These are phyloP conservation scores for Hippocampus abdominalis DNA, from an alignment of 2,113 vertebrate species.

Conservation along the genomic window DNA sequence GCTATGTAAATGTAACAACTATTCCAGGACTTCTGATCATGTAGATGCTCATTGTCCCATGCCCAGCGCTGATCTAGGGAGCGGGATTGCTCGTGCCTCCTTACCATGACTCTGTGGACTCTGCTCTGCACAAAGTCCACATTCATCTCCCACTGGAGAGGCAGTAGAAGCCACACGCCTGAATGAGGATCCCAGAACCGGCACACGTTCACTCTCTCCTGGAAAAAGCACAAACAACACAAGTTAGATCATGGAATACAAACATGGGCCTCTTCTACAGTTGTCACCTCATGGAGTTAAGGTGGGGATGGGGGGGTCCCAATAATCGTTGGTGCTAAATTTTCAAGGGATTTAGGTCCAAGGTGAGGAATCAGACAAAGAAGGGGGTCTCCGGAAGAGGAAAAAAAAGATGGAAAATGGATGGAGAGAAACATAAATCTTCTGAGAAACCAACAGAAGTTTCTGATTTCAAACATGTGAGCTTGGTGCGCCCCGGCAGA, in stretches of 20 bases:
- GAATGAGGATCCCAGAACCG: constrained; percentile 62
- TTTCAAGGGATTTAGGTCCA: too few species aligned
- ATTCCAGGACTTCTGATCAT: too few species aligned
- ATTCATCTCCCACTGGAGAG: constrained; percentile 65
- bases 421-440: neutral
- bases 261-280: neutral
- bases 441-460: neutral
- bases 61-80: neutral
- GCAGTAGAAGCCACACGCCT: constrained; percentile 64
- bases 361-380: too few species aligned
- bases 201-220: constrained; percentile 66
- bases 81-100: neutral
- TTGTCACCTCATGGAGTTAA: too few species aligned
- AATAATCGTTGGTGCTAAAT: too few species aligned
- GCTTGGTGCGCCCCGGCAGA: neutral
- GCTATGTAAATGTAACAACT: too few species aligned
- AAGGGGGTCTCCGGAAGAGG: too few species aligned
- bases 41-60: neutral
- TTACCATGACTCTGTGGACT: constrained; percentile 61
- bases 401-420: too few species aligned
- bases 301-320: too few species aligned
- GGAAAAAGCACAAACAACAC: neutral
- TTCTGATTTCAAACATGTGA: neutral
- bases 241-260: neutral
- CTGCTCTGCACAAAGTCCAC: constrained; percentile 50